A percentile compares a stretch with the other conserved stretches of the same genome.
phyloP scores from a whole-genome alignment of 37 sponge, comb jelly and placozoan genomes.

The Corticium candelabrum region DNA sequence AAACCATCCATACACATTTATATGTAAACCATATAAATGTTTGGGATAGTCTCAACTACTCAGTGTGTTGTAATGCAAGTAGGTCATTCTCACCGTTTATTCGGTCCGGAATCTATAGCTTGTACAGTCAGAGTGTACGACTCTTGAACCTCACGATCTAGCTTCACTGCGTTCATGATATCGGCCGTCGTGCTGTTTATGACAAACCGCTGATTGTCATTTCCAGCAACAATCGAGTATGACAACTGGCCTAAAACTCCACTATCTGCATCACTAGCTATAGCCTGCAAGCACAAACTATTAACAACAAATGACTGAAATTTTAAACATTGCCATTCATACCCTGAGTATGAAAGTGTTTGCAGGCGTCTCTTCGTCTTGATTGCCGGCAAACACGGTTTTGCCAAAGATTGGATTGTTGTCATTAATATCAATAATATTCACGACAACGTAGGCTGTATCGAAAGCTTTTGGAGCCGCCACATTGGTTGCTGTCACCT shows the following conservation, averaged over 20 bases:
- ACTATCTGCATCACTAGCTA: constrained; percentile 41
- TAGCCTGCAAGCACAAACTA: constrained; percentile 12
- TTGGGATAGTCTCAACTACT: too few species aligned
- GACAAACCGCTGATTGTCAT: constrained; percentile 13
- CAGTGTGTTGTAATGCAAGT: too few species aligned
- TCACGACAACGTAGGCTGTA: constrained; percentile 5
- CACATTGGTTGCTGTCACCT: not conserved
- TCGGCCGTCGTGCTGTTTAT: constrained; percentile 31
- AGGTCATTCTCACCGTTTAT: not conserved
- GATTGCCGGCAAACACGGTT: not conserved
- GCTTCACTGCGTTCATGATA: constrained; percentile 8
- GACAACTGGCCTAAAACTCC: constrained; percentile 26
- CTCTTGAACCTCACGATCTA: constrained; percentile 19
- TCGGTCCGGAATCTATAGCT: constrained; percentile 19
- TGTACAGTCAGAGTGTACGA: constrained; percentile 15
- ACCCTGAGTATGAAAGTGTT: not conserved
- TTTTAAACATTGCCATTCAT: too few species aligned
- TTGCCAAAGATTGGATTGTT: constrained; percentile 30
- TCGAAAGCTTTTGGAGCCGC: not conserved
- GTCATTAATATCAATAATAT: constrained; percentile 45
- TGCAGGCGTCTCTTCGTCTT: not conserved
- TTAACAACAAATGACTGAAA: not conserved
- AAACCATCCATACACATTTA: too few species aligned
- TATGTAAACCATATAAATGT: too few species aligned
- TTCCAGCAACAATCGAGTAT: constrained; percentile 33